Base-by-base conservation (phyloP, 2,888 invertebrate species). In the Ganaspis brasiliensis region DNA sequence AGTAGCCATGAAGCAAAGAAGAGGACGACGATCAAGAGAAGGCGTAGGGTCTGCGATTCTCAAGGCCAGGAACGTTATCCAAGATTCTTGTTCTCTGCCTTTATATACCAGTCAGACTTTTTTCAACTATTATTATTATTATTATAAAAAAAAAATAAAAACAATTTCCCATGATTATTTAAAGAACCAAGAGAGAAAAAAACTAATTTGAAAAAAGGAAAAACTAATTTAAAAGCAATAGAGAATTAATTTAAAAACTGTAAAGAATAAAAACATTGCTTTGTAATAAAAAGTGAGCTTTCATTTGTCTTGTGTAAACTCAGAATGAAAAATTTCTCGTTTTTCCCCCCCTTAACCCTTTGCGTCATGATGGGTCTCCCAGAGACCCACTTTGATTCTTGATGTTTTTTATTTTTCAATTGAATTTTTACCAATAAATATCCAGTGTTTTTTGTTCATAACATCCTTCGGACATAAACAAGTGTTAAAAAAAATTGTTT, bases 1-100 rank as follows among this genome's bases (percentile, higher is more conserved):
- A 82, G 81, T 83, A 84, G 84, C 86, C 81, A 78, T 75, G 82
- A 84, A 85, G 81, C 81, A 78, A 75, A 81, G 79, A 78, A 78
- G 82, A 75, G 31, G 76, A 74, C 79, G 78, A 76, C 57, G 80
- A 80, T 74, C 80, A 81, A 78, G 78, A 82, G 75, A 81, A 77
- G 77, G 76, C 80, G 81, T 76, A 78, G 77, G 63, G 67, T 67
- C 45, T 67, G 21, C 67, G 45, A 67, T 52, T 72, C 67, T 71
- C 77, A 73, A 56, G 40, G 61, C 74, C 67, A 70, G 79, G 45
- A 72, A 75, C 73, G 56, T 70, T 63, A 72, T 31, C 57, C 52
- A 55, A 59, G 10, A 52, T 73, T 55, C 16, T 35, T 35, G 52
- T 35, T 35, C 63, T 37, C 37, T 40, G 63, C 24, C 31, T 55